Evolutionary conservation across 2,888 invertebrate species (phyloP).

Genomic region (Rhodophaea formosa): DNA sequence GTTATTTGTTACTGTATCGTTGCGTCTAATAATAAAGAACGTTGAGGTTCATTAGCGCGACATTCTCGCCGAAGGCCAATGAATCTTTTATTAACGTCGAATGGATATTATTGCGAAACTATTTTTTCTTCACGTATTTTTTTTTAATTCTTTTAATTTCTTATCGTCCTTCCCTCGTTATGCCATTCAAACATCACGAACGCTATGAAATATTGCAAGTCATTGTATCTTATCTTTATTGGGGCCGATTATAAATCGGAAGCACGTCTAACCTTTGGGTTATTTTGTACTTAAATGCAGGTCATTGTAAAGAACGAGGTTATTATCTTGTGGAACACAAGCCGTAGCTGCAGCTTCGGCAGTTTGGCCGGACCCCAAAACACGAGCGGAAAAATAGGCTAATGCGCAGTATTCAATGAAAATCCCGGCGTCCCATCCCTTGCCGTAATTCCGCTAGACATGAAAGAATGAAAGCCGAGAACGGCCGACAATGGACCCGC

Average conservation of each 20-base stretch:
- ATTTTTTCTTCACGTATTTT: neutral
- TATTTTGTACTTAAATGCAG: too few species aligned
- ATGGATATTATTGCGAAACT: neutral
- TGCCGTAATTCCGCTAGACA: neutral
- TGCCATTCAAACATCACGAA: neutral
- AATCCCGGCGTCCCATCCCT: neutral
- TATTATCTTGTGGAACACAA: neutral
- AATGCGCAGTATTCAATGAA: constrained; percentile 3
- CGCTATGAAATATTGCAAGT: neutral
- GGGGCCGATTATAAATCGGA: too few species aligned
- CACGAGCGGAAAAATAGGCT: constrained; percentile 5
- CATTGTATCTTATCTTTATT: too few species aligned
- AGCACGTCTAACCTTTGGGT: too few species aligned
- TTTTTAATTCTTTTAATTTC: neutral
- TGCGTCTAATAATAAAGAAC: neutral
- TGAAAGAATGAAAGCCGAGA: constrained; percentile 11
- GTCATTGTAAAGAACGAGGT: constrained; percentile 3
- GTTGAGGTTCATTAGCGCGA: constrained; percentile 4
- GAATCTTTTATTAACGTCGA: neutral
- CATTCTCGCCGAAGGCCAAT: neutral
- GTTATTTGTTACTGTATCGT: neutral
- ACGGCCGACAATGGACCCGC: neutral
- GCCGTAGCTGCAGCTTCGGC: constrained; percentile 1
- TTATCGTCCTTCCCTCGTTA: neutral
- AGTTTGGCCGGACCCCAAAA: constrained; percentile 13